These are phyloP conservation scores for Dicycla oo DNA, from an alignment of 2,888 invertebrate genomes.

Conservation along the genomic window DNA sequence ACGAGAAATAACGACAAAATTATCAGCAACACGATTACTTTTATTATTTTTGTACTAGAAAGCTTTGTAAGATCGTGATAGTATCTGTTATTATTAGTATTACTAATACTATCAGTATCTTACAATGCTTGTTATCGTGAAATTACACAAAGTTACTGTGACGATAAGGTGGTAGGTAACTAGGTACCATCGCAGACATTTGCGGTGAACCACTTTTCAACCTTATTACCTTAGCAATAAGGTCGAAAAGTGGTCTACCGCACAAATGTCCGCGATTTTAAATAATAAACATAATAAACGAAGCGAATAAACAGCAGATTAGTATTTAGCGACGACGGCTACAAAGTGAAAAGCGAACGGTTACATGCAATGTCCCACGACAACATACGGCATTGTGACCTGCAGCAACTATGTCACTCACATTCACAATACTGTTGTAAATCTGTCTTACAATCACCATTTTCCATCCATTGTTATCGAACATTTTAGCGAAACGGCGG, in stretches of 20 bases:
- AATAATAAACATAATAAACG: no score
- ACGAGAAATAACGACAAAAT: slow-evolving; percentile 21
- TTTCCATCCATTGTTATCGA: slow-evolving; percentile 65
- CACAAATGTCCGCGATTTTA: no score
- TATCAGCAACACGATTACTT: slow-evolving; percentile 40
- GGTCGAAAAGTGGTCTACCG: no score
- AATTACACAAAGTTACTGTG: slow-evolving; percentile 40
- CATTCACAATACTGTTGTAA: slow-evolving; percentile 63
- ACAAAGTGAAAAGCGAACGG: slow-evolving; percentile 46
- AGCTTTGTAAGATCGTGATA: no score
- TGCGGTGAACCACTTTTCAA: no score
- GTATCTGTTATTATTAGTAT: no score
- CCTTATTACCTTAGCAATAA: no score
- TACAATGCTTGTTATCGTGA: slow-evolving; percentile 29
- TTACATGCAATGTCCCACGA: slow-evolving; percentile 62
- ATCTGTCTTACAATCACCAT: slow-evolving; percentile 51
- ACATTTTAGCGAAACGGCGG: slow-evolving; percentile 63
- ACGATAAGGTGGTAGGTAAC: slow-evolving; percentile 30
- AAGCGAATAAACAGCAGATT: no score
- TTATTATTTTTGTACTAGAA: slow-evolving; percentile 50
- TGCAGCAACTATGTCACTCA: slow-evolving; percentile 58
- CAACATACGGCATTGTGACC: slow-evolving; percentile 62
- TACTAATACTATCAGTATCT: slow-evolving; percentile 46
- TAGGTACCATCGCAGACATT: no score
- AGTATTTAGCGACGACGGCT: slow-evolving; percentile 30